Conservation (phyloP, 2,113 vertebrate genomes). For the Pipa parva region DNA sequence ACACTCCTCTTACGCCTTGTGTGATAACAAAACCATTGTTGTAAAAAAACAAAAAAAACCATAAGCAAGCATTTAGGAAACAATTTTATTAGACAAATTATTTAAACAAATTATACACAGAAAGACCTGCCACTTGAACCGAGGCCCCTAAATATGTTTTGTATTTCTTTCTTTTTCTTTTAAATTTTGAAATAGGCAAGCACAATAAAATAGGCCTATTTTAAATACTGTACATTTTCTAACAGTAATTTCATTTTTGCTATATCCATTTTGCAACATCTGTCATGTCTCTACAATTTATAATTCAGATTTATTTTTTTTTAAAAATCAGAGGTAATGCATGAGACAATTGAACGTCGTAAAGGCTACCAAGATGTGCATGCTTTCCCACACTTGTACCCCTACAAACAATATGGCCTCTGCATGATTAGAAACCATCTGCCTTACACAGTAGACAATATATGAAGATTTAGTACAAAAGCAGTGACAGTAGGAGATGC, state of each 20-base stretch:
- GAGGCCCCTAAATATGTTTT: slow-evolving; percentile 93
- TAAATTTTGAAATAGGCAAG: slow-evolving; percentile 81
- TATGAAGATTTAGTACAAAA: slow-evolving; percentile 86
- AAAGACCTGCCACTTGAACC: slow-evolving; percentile 99
- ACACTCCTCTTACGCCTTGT: too few relatives aligned
- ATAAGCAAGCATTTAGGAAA: slow-evolving; percentile 88
- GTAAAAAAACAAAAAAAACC: too few relatives aligned
- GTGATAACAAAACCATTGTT: too few relatives aligned
- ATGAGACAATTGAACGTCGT: slow-evolving; percentile 88
- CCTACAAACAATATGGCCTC: slow-evolving; percentile 75
- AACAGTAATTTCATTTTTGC: slow-evolving; percentile 61
- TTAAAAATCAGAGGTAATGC: slow-evolving; percentile 65
- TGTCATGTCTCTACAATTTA: slow-evolving; percentile 77
- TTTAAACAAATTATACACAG: slow-evolving; percentile 99
- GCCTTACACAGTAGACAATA: slow-evolving; percentile 86
- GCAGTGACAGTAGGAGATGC: slow-evolving; percentile 89
- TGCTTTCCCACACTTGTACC: slow-evolving; percentile 88
- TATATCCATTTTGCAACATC: slow-evolving; percentile 93
- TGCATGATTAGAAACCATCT: slow-evolving; percentile 73
- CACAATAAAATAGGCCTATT: slow-evolving; percentile 99
- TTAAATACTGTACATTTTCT: slow-evolving; percentile 97
- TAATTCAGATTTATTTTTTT: slow-evolving; percentile 47
- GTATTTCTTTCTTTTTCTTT: slow-evolving; percentile 71
- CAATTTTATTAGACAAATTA: slow-evolving; percentile 99
- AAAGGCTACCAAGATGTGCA: slow-evolving; percentile 91